phyloP scores from a whole-genome alignment of 2,888 invertebrate genomes.

The Stegana nigrithorax region DNA sequence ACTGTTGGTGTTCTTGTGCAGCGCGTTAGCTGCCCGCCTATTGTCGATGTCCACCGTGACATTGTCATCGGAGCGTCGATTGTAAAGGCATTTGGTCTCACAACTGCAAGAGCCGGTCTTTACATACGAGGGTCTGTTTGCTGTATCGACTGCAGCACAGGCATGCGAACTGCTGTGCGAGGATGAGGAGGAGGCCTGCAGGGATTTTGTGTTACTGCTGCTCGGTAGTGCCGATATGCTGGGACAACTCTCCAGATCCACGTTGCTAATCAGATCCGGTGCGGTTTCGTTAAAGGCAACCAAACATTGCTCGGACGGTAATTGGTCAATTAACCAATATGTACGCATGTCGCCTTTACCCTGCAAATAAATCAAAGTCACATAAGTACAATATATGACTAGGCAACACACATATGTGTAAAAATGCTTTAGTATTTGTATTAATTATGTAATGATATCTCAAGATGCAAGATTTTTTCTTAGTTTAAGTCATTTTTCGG shows the following conservation, averaged over 20 bases:
- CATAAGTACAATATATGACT: not conserved
- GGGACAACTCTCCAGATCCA: slow-evolving; percentile 50
- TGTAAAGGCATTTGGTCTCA: slow-evolving; percentile 61
- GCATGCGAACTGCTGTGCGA: slow-evolving; percentile 4
- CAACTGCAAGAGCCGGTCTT: slow-evolving; percentile 53
- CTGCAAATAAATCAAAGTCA: slow-evolving; percentile 70
- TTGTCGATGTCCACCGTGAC: slow-evolving; percentile 41
- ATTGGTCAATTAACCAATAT: slow-evolving; percentile 85
- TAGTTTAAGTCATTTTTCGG: too few relatives aligned
- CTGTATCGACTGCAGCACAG: too few relatives aligned
- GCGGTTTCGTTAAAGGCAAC: slow-evolving; percentile 34
- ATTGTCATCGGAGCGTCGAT: slow-evolving; percentile 62
- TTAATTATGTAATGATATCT: not conserved
- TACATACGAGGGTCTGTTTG: too few relatives aligned
- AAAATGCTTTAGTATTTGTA: not conserved
- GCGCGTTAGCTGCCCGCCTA: slow-evolving; percentile 18
- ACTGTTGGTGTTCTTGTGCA: slow-evolving; percentile 23
- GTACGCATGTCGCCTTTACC: slow-evolving; percentile 91
- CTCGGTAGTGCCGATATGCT: not conserved
- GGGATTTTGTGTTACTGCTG: not conserved
- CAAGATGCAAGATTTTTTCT: not conserved
- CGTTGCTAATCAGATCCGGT: slow-evolving; percentile 63
- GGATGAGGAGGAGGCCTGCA: not conserved
- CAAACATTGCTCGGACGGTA: slow-evolving; percentile 27
- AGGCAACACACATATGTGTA: too few relatives aligned